Evolutionary conservation across 2,888 invertebrate species (phyloP).

Genomic region (Habroteleia sp.): DNA sequence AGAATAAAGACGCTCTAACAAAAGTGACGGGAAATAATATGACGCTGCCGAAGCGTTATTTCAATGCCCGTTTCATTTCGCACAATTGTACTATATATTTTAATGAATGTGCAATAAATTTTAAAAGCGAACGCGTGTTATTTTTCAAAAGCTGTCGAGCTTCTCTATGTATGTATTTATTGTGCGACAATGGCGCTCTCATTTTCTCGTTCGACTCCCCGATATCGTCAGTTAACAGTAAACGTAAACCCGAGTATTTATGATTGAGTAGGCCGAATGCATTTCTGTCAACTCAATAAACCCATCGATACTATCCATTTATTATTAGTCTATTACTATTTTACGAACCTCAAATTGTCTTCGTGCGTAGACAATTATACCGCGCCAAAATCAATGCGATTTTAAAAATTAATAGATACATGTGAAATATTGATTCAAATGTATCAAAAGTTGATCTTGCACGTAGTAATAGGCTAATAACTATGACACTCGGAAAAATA

Average conservation of each 20-base stretch:
- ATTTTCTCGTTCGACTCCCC: constrained; percentile 57
- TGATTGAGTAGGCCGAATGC: constrained; percentile 66
- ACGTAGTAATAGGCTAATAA: no score
- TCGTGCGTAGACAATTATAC: constrained; percentile 10
- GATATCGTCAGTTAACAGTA: constrained; percentile 65
- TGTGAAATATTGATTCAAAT: no score
- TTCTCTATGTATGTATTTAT: constrained; percentile 46
- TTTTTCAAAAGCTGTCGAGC: constrained; percentile 59
- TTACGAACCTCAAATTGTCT: constrained; percentile 27
- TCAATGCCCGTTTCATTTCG: constrained; percentile 28
- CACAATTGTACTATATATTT: constrained; percentile 44
- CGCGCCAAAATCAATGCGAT: background rate
- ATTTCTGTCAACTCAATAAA: constrained; percentile 64
- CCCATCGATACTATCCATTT: constrained; percentile 31
- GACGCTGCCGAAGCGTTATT: constrained; percentile 6
- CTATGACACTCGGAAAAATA: no score
- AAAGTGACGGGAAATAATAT: constrained; percentile 6
- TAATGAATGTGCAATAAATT: constrained; percentile 56
- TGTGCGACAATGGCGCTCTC: constrained; percentile 61
- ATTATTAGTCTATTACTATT: constrained; percentile 42
- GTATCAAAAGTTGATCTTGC: no score
- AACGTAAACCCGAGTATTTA: constrained; percentile 65
- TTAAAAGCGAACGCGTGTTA: constrained; percentile 32
- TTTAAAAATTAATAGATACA: constrained; percentile 4
- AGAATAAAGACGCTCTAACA: constrained; percentile 2